Conservation (phyloP, 2,113 vertebrate species). For the Oceanodroma tethys region DNA sequence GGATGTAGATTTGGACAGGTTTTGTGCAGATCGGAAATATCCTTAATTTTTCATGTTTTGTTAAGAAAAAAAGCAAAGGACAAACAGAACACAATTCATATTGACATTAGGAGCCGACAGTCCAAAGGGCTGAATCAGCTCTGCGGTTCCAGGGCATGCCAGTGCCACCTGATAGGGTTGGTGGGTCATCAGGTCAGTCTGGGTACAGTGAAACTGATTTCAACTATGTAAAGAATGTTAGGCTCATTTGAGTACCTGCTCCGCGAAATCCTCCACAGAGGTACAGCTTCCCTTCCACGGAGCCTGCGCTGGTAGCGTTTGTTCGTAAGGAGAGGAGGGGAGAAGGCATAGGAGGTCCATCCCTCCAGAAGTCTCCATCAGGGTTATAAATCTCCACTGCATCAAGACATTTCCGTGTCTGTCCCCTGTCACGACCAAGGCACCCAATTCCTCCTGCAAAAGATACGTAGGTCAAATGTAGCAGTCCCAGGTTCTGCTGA, state of each 20-base stretch:
- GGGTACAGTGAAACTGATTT: background rate
- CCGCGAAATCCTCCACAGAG: conserved; percentile 93
- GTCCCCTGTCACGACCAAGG: conserved; percentile 85
- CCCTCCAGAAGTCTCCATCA: conserved; percentile 90
- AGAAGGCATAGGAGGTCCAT: conserved; percentile 85
- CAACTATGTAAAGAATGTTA: background rate
- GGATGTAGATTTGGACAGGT: background rate
- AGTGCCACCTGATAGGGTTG: background rate
- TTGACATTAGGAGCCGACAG: conserved; percentile 1
- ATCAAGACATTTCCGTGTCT: conserved; percentile 89
- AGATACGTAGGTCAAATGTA: background rate
- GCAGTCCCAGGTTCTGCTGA: background rate
- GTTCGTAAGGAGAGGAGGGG: conserved; percentile 86
- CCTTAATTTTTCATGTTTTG: background rate
- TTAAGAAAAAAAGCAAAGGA: background rate
- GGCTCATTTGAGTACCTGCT: conserved; percentile 80
- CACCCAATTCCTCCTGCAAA: conserved; percentile 92
- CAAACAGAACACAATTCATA: background rate
- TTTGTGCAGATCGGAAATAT: background rate
- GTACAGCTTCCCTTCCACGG: conserved; percentile 89
- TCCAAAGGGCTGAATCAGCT: background rate
- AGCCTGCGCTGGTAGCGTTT: conserved; percentile 83
- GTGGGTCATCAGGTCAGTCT: background rate
- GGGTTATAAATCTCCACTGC: conserved; percentile 92
- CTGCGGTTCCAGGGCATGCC: background rate